Evolutionary conservation across 2,797 vertebrate genomes (phyloP).

Genomic region (Microchirus variegatus): DNA sequence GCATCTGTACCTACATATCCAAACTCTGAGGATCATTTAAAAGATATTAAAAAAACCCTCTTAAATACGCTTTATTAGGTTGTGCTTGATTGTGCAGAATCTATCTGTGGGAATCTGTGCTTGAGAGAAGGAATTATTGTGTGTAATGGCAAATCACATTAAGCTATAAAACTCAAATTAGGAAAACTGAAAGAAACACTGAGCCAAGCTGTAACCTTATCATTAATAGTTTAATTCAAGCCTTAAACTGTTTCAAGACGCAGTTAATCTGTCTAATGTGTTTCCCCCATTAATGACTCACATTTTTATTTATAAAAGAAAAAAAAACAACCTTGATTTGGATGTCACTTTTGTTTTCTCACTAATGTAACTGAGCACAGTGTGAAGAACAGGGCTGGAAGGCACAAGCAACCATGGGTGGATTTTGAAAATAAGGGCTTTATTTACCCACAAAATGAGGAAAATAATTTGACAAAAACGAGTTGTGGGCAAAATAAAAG

Average conservation of each 20-base stretch:
- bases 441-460: background rate
- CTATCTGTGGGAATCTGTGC: constrained; percentile 19
- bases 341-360: too few relatives aligned
- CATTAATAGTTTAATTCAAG: background rate
- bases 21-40: constrained; percentile 18
- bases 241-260: background rate
- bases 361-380: too few relatives aligned
- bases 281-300: background rate
- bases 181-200: background rate
- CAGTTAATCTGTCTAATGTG: background rate
- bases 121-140: constrained; percentile 22
- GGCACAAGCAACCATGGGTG: background rate
- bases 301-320: background rate
- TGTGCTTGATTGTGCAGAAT: constrained; percentile 14
- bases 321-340: too few relatives aligned
- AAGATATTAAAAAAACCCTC: constrained; percentile 7
- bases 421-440: background rate
- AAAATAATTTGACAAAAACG: too few relatives aligned
- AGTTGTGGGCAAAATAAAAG: too few relatives aligned
- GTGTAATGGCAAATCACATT: constrained; percentile 25
- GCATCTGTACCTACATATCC: constrained; percentile 7
- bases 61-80: constrained; percentile 9
- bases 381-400: background rate
- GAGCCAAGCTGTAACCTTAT: background rate
- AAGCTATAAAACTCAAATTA: constrained; percentile 9